Evolutionary conservation across 2,888 invertebrate genomes (phyloP).

Genomic region (Lycocerus yunnanus): DNA sequence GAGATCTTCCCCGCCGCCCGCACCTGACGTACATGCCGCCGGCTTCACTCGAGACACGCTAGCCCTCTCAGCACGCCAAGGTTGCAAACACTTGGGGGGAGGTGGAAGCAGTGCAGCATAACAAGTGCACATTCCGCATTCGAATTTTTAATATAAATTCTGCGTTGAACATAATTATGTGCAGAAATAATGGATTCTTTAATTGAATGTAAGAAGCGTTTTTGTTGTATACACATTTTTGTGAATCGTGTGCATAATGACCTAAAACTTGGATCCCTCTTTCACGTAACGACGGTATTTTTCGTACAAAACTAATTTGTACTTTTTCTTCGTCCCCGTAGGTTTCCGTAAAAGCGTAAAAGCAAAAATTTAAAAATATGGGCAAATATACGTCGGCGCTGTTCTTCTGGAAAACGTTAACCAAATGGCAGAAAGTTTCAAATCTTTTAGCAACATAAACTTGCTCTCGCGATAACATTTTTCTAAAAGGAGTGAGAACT

Average conservation of each 20-base stretch:
- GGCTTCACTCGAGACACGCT: too few relatives aligned
- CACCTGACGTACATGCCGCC: too few relatives aligned
- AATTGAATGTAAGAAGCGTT: conserved; percentile 29
- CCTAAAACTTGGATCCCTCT: conserved; percentile 45
- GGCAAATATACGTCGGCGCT: not conserved
- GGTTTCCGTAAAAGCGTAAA: too few relatives aligned
- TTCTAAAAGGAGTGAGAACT: conserved; percentile 70
- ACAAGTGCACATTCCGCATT: not conserved
- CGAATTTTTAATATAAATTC: not conserved
- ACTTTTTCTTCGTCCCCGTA: not conserved
- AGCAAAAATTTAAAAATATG: not conserved
- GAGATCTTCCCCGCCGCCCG: too few relatives aligned
- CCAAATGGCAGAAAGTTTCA: conserved; percentile 73
- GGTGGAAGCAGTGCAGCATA: not conserved
- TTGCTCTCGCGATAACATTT: conserved; percentile 72
- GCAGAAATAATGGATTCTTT: conserved; percentile 37
- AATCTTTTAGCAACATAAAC: conserved; percentile 70
- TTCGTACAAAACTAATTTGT: conserved; percentile 19
- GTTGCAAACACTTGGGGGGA: too few relatives aligned
- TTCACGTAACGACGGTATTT: conserved; percentile 42
- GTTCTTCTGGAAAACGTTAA: conserved; percentile 60
- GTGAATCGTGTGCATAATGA: conserved; percentile 37
- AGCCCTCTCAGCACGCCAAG: too few relatives aligned
- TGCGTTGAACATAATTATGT: conserved; percentile 36
- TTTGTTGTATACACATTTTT: conserved; percentile 34